A percentile compares a stretch with the other conserved stretches of the same genome.
phyloP scores from a whole-genome alignment of 2,113 vertebrate species.

The Tyto alba region DNA sequence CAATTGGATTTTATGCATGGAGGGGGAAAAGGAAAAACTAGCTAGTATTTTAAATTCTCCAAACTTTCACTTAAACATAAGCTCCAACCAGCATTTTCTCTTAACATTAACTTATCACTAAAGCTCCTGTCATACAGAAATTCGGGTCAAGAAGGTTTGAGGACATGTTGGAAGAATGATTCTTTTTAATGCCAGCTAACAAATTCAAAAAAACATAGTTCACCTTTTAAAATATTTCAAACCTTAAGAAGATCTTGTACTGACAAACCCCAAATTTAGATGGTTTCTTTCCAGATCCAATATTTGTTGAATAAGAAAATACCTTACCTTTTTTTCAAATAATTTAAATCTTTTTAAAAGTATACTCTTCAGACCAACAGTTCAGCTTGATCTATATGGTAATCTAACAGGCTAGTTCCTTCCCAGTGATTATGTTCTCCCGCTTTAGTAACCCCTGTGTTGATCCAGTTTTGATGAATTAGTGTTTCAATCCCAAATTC shows the following conservation, averaged over 20 bases:
- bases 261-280: background rate
- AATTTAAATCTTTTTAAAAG: background rate
- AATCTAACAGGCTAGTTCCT: background rate
- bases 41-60: background rate
- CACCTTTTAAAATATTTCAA: background rate
- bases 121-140: background rate
- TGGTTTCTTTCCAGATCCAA: background rate
- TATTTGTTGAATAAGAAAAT: background rate
- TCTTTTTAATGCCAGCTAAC: background rate
- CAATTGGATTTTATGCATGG: background rate
- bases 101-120: background rate
- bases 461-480: background rate
- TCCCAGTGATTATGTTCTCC: background rate
- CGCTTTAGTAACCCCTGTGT: background rate
- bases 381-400: background rate
- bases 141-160: background rate
- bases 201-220: background rate
- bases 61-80: background rate
- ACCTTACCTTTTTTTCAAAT: background rate
- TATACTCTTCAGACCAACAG: background rate
- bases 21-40: background rate
- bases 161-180: background rate
- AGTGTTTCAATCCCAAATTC: background rate
- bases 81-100: background rate
- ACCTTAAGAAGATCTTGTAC: background rate